These are phyloP conservation scores for Coendou prehensilis DNA, from an alignment of 2,797 vertebrate species.

Conservation along the genomic window DNA sequence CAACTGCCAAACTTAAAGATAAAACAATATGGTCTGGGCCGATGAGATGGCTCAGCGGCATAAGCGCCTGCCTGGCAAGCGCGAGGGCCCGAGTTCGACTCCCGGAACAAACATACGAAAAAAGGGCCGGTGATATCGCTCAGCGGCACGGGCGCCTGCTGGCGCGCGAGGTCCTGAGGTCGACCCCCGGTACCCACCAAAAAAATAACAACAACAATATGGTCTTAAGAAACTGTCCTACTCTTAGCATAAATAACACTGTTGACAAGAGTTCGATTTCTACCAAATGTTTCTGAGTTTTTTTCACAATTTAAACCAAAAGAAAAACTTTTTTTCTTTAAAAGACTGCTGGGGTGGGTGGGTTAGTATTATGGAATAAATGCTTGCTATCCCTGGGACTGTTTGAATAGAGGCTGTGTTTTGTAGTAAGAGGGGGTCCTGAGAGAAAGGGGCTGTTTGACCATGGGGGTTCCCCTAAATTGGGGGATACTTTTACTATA, in stretches of 20 bases:
- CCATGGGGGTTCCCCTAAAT: neutral
- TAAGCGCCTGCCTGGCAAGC: no score
- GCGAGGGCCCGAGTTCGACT: no score
- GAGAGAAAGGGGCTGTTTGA: slow-evolving; percentile 35
- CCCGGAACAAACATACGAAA: no score
- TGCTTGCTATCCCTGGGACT: neutral
- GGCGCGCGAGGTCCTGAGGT: no score
- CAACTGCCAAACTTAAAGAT: slow-evolving; percentile 65
- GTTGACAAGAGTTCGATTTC: slow-evolving; percentile 54
- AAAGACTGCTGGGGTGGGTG: neutral
- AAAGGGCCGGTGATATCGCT: no score
- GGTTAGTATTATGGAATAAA: slow-evolving; percentile 24
- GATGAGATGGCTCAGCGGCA: no score
- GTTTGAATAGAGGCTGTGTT: neutral
- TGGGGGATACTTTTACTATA: slow-evolving; percentile 7
- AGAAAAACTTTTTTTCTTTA: slow-evolving; percentile 3
- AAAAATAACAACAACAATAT: neutral
- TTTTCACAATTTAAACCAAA: slow-evolving; percentile 73
- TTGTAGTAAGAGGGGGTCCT: slow-evolving; percentile 4
- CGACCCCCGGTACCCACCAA: no score
- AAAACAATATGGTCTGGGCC: slow-evolving; percentile 47
- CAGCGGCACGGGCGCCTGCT: no score
- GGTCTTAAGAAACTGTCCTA: slow-evolving; percentile 61
- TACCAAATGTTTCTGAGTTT: slow-evolving; percentile 55
- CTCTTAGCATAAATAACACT: slow-evolving; percentile 62